Evolutionary conservation across 2,797 vertebrate genomes (phyloP).

Genomic region (Sebastes trivittatus): DNA sequence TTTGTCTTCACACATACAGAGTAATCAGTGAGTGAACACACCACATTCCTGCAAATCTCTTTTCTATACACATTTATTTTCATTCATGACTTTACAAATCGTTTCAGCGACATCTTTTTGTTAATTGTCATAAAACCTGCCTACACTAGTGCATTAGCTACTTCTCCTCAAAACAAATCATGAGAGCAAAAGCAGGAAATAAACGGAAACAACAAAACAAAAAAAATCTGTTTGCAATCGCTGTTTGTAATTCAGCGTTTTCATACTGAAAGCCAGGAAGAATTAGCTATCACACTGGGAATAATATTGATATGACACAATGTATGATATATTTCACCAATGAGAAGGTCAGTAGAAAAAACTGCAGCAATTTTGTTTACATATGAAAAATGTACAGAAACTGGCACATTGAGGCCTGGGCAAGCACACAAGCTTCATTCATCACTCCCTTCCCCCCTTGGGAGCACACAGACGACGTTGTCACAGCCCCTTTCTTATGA

Average conservation of each 20-base stretch:
- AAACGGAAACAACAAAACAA: not conserved
- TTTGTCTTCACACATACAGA: slow-evolving; percentile 27
- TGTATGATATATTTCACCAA: slow-evolving; percentile 26
- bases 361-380: slow-evolving; percentile 36
- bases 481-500: slow-evolving; percentile 24
- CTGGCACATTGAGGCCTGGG: slow-evolving; percentile 20
- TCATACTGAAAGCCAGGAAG: slow-evolving; percentile 2
- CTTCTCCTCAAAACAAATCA: slow-evolving; percentile 51
- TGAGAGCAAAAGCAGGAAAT: slow-evolving; percentile 33
- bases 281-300: slow-evolving; percentile 3
- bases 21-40: slow-evolving; percentile 37
- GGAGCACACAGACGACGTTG: slow-evolving; percentile 9
- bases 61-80: slow-evolving; percentile 79
- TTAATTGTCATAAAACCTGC: slow-evolving; percentile 69
- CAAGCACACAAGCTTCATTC: slow-evolving; percentile 43
- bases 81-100: slow-evolving; percentile 67
- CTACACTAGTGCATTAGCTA: slow-evolving; percentile 68
- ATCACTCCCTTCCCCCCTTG: not conserved
- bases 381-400: slow-evolving; percentile 28
- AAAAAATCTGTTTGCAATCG: not conserved
- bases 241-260: slow-evolving; percentile 11
- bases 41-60: slow-evolving; percentile 17
- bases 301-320: slow-evolving; percentile 38
- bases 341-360: slow-evolving; percentile 51
- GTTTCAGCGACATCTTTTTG: slow-evolving; percentile 60